These are phyloP conservation scores for Protonibea diacanthus DNA, from an alignment of 2,797 vertebrate genomes.

Conservation along the genomic window DNA sequence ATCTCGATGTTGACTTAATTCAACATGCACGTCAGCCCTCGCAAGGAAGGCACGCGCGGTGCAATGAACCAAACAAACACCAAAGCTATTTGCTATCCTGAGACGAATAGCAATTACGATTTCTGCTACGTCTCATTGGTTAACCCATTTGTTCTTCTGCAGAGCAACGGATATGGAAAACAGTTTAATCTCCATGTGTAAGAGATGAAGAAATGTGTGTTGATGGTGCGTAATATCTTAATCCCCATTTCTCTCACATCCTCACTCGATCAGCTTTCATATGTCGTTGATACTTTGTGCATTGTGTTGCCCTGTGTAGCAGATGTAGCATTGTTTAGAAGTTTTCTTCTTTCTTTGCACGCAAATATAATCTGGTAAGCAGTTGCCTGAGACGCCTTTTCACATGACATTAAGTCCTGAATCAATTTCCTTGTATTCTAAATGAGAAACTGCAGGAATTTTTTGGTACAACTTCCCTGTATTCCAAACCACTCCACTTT, in stretches of 20 bases:
- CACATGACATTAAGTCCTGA: background rate
- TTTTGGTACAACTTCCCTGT: background rate
- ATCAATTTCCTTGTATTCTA: background rate
- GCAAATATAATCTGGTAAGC: background rate
- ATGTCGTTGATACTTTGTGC: conserved; percentile 29
- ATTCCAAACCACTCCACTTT: conserved; percentile 28
- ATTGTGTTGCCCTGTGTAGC: conserved; percentile 12
- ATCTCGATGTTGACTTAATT: conserved; percentile 70
- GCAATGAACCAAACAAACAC: conserved; percentile 77
- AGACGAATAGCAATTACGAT: conserved; percentile 78
- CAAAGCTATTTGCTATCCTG: conserved; percentile 72
- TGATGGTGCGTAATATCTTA: conserved; percentile 60
- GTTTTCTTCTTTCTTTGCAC: background rate
- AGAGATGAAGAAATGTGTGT: conserved; percentile 61
- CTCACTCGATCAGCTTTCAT: conserved; percentile 36
- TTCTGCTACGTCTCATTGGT: conserved; percentile 77
- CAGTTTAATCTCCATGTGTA: conserved; percentile 63
- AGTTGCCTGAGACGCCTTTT: background rate
- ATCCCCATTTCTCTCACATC: conserved; percentile 54
- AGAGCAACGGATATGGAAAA: conserved; percentile 61
- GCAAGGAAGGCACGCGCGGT: conserved; percentile 39
- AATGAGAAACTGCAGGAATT: background rate
- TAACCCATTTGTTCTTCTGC: conserved; percentile 74
- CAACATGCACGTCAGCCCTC: conserved; percentile 67
- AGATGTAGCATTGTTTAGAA: conserved; percentile 6